Evolutionary conservation across 2,113 vertebrate genomes (phyloP).

Genomic region (Ahaetulla prasina): DNA sequence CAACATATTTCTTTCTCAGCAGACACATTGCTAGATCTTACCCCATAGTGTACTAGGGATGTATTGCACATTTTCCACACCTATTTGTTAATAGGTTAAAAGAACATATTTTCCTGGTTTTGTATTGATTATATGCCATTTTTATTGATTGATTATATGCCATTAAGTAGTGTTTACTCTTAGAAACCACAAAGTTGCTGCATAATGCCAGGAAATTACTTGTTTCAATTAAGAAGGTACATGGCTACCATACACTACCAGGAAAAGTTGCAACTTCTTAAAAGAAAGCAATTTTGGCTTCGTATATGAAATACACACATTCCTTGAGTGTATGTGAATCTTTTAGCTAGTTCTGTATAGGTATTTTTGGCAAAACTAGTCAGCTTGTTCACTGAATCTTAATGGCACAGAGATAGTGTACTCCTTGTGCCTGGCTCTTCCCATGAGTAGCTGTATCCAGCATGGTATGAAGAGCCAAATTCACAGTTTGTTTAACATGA

Average conservation of each 20-base stretch:
- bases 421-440: neutral
- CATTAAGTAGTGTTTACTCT: neutral
- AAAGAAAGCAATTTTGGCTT: neutral
- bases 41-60: neutral
- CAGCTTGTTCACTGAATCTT: neutral
- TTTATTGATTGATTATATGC: neutral
- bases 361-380: neutral
- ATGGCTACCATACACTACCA: neutral
- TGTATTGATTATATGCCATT: neutral
- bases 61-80: neutral
- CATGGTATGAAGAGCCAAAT: neutral
- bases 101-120: neutral
- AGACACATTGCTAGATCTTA: too few species aligned
- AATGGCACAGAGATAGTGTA: neutral
- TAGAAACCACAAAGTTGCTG: neutral
- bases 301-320: neutral
- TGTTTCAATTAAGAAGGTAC: neutral
- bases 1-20: neutral
- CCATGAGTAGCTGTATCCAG: neutral
- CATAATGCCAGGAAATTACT: neutral
- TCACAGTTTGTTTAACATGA: neutral
- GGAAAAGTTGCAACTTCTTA: neutral
- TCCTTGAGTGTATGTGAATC: neutral
- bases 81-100: neutral
- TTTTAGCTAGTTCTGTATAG: neutral